These are phyloP conservation scores for Sminthurinus aureus DNA, from an alignment of 2,888 invertebrate genomes.

Conservation along the genomic window DNA sequence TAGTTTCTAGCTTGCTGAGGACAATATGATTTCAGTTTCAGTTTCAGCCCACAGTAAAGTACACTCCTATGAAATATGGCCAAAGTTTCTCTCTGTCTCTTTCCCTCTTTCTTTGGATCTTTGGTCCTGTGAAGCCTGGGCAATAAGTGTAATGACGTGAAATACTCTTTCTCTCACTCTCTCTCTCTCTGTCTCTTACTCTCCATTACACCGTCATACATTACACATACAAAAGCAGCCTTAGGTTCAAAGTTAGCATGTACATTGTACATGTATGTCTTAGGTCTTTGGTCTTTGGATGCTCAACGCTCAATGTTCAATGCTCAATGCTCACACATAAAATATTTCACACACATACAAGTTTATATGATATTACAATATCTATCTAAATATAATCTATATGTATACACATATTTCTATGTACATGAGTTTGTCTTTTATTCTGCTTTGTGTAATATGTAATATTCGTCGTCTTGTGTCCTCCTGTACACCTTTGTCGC, in stretches of 20 bases:
- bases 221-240: neutral
- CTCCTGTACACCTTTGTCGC: neutral
- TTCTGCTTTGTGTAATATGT: no score
- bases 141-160: constrained; percentile 38
- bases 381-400: no score
- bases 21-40: constrained; percentile 39
- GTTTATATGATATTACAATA: no score
- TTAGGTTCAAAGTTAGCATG: no score
- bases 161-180: constrained; percentile 21
- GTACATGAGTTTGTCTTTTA: no score
- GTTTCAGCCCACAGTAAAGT: neutral
- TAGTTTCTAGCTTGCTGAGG: constrained; percentile 31
- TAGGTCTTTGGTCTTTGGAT: neutral
- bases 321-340: constrained; percentile 28
- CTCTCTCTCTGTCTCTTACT: neutral
- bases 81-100: constrained; percentile 38
- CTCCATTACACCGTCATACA: constrained; percentile 17
- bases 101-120: no score
- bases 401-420: no score
- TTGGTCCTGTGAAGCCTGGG: neutral
- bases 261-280: no score
- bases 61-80: constrained; percentile 35
- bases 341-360: neutral
- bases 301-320: no score
- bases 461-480: no score